Percentiles rank a stretch among this genome's conserved stretches.
Conservation (phyloP, 2,797 vertebrate species). For the Falco biarmicus region DNA sequence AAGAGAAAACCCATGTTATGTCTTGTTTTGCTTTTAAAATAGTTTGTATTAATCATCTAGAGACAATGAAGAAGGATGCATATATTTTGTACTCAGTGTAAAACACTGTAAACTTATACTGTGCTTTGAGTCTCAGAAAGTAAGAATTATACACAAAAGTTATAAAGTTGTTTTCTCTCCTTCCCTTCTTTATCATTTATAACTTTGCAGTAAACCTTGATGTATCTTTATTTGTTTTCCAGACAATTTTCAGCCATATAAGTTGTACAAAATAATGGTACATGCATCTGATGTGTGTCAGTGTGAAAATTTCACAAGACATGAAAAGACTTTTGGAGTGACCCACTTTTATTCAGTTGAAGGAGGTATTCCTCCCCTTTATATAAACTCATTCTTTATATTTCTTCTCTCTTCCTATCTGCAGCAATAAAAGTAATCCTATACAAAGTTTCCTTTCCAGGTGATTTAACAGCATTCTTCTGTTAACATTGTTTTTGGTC, state of each 20-base stretch:
- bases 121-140: neutral
- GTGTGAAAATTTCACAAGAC: conserved; percentile 71
- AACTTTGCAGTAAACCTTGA: neutral
- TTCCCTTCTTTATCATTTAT: neutral
- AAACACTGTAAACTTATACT: neutral
- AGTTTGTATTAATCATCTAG: neutral
- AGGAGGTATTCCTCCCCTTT: conserved; percentile 79
- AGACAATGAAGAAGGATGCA: neutral
- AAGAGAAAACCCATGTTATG: neutral
- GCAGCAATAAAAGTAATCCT: neutral
- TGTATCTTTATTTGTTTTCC: neutral
- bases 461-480: neutral
- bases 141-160: neutral
- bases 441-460: neutral
- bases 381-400: neutral
- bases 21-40: neutral
- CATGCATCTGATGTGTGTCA: conserved; percentile 75
- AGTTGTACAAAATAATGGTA: conserved; percentile 81
- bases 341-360: conserved; percentile 77
- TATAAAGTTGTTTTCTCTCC: neutral
- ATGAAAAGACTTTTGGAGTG: conserved; percentile 78
- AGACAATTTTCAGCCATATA: conserved; percentile 77
- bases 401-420: neutral
- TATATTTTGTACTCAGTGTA: neutral
- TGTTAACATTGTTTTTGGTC: neutral